Percentiles rank a stretch among this genome's conserved stretches.
Conservation (phyloP, 1,140 invertebrate genomes). For the Neodiprion pinetum region DNA sequence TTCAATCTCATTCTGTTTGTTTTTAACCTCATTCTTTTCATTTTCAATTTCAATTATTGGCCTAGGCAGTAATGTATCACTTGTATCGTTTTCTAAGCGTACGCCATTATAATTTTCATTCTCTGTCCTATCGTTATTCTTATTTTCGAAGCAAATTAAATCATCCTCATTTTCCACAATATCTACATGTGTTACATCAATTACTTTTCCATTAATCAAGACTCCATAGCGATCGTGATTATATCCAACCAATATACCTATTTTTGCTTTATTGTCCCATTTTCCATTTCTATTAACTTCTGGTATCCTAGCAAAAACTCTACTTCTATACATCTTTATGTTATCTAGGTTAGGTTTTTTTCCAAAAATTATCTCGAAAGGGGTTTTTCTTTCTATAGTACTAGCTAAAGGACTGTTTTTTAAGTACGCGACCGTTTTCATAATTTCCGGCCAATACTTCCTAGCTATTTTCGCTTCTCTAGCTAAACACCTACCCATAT, state of each 20-base stretch:
- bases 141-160: slow-evolving; percentile 21
- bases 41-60: slow-evolving; percentile 22
- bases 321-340: slow-evolving; percentile 29
- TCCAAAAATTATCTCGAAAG: slow-evolving; percentile 37
- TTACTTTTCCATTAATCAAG: slow-evolving; percentile 19
- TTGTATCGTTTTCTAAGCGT: slow-evolving; percentile 13
- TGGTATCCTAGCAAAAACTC: background rate
- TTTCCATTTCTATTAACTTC: slow-evolving; percentile 16
- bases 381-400: slow-evolving; percentile 45
- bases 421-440: slow-evolving; percentile 35
- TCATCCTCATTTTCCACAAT: slow-evolving; percentile 27
- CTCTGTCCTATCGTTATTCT: slow-evolving; percentile 4
- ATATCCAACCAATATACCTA: slow-evolving; percentile 25
- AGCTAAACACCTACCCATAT: slow-evolving; percentile 31
- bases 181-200: slow-evolving; percentile 24
- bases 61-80: slow-evolving; percentile 18
- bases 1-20: slow-evolving; percentile 26
- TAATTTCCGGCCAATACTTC: slow-evolving; percentile 33
- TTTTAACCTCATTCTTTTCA: slow-evolving; percentile 30
- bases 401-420: slow-evolving; percentile 36
- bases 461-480: slow-evolving; percentile 27
- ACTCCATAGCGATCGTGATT: slow-evolving; percentile 23
- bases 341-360: slow-evolving; percentile 32
- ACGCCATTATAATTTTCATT: slow-evolving; percentile 1
- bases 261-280: slow-evolving; percentile 24